Evolutionary conservation across 1,140 invertebrate species (phyloP).

Genomic region (Drosophila arawakana): DNA sequence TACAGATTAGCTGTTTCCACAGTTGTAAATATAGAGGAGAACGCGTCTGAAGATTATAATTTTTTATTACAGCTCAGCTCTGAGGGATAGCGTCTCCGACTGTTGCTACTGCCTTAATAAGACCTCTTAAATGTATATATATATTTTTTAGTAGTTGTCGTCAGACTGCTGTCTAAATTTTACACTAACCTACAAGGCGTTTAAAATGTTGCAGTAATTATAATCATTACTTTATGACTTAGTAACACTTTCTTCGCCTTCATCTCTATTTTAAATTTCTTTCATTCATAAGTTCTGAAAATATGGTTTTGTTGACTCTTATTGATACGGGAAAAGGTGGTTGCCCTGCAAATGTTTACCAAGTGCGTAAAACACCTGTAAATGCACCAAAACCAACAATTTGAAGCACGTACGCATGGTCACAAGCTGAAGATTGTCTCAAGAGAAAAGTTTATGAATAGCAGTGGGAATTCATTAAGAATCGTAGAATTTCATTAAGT

Average conservation of each 20-base stretch:
- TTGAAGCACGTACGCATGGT: too few species aligned
- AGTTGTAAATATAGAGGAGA: conserved; percentile 20
- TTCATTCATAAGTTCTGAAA: not conserved
- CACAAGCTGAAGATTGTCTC: too few species aligned
- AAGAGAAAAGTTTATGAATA: too few species aligned
- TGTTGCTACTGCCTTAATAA: conserved; percentile 32
- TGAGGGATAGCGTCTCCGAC: not conserved
- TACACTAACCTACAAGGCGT: conserved; percentile 4
- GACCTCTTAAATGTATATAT: not conserved
- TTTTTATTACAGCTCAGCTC: conserved; percentile 19
- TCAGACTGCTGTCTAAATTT: not conserved
- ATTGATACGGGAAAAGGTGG: too few species aligned
- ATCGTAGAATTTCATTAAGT: too few species aligned
- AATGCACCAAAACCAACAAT: too few species aligned
- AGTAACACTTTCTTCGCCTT: not conserved
- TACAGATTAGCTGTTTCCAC: conserved; percentile 27
- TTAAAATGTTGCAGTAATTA: not conserved
- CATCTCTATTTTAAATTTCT: not conserved
- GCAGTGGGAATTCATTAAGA: too few species aligned
- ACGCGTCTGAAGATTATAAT: conserved; percentile 16
- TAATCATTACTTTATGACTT: not conserved
- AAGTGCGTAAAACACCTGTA: too few species aligned
- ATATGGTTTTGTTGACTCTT: not conserved
- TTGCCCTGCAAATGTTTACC: too few species aligned
- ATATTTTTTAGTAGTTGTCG: not conserved